Conservation (phyloP, 2,888 invertebrate genomes). For the Macaria notata region DNA sequence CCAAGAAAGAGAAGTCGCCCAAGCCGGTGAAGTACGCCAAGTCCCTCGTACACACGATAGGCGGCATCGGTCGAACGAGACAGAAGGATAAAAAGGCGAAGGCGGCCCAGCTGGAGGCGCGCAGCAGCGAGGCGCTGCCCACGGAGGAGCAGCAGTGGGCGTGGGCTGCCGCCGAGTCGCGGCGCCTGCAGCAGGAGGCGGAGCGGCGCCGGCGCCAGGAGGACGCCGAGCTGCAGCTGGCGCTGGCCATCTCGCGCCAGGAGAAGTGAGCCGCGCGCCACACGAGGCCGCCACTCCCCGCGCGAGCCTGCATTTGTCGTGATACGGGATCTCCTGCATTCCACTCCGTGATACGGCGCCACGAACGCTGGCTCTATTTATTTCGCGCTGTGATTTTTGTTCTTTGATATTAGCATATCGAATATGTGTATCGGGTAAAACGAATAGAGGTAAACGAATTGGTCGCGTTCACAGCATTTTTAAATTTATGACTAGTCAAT, state of each 20-base stretch:
- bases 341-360: constrained; percentile 22
- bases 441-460: constrained; percentile 1
- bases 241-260: constrained; percentile 85
- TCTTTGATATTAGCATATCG: constrained; percentile 17
- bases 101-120: constrained; percentile 44
- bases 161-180: constrained; percentile 88
- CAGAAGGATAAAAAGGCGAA: constrained; percentile 66
- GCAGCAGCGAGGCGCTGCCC: constrained; percentile 55
- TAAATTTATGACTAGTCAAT: constrained; percentile 51
- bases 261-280: constrained; percentile 55
- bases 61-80: constrained; percentile 65
- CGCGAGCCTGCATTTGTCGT: constrained; percentile 18
- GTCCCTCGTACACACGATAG: constrained; percentile 73
- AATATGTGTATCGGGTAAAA: constrained; percentile 9
- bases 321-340: constrained; percentile 17
- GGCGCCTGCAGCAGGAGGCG: constrained; percentile 83
- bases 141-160: constrained; percentile 87
- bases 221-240: constrained; percentile 88
- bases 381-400: constrained; percentile 21
- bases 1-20: constrained; percentile 75
- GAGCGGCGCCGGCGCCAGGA: constrained; percentile 83
- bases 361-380: constrained; percentile 8
- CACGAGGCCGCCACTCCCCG: constrained; percentile 25
- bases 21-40: constrained; percentile 74
- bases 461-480: constrained; percentile 24